Base-by-base conservation (phyloP, 92 coral and sea anemone species). In the Epizoanthus ramosus region DNA sequence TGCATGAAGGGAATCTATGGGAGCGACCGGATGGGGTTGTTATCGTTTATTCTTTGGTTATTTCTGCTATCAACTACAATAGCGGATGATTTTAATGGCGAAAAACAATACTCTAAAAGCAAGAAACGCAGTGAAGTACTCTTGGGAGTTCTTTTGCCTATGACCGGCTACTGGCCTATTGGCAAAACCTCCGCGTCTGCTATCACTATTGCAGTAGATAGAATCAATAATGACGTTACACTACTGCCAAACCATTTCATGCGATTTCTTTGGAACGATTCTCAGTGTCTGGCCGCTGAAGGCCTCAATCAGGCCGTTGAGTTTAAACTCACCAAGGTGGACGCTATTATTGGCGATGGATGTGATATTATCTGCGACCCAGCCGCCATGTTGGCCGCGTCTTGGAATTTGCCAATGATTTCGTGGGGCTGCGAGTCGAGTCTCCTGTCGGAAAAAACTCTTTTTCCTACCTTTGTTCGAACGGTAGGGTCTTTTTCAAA, bases 121-220 rank as follows among this genome's bases (percentile, higher is more conserved):
- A 73, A 73, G 54, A 75, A 77, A 77, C 33, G 57, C 14, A 35
- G 63, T 2, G 93, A 87, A 14, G 92, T 93, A 0, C 85, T 88
- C 37, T 84, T 91, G 15, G 93, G 97, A 4, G 97, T 90, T 25
- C 88, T 93, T 68, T 87, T 93, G 7, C 97, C 97, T 9, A 90
- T 90, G 97, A 93, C 94, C 1, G 97, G 97, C 9, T 90, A 90
- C 89, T 93, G 97, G 97, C 97, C 97, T 6, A 93, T 93, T 41
- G 97, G 97, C 4, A 90, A 90, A 88, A 93, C 94, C 7, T 88
- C 94, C 0, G 97, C 97, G 57, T 93, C 97, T 12, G 92, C 97
- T 52, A 90, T 93, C 8, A 90, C 92, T 23, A 90, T 93, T 66
- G 97, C 97, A 9, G 94, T 93, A 37, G 92, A 93, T 56, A 91